Evolutionary conservation across 2,113 vertebrate species (phyloP).

Genomic region (Craseonycteris thonglongyai): DNA sequence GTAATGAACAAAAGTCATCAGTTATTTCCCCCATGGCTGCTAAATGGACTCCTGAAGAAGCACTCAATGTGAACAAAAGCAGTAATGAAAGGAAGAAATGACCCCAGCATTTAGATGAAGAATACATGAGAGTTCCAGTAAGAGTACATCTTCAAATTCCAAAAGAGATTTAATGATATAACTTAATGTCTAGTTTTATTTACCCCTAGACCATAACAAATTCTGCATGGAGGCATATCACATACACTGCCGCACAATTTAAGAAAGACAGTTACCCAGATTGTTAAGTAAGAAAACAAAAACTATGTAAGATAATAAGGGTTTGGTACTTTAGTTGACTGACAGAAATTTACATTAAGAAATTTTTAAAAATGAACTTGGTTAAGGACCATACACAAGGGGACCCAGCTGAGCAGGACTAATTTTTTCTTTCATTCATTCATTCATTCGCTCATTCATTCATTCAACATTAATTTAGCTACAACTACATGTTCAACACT

Average conservation of each 20-base stretch:
- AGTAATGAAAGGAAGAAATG: constrained; percentile 5
- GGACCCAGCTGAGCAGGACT: not conserved
- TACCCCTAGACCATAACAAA: not conserved
- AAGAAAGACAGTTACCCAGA: not conserved
- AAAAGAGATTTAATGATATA: not conserved
- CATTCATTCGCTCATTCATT: not conserved
- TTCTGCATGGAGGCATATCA: not conserved
- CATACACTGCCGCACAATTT: not conserved
- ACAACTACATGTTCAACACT: not conserved
- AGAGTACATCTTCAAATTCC: not conserved
- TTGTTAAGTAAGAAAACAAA: not conserved
- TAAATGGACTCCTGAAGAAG: not conserved
- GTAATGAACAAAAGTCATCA: not conserved
- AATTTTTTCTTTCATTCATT: too few species aligned
- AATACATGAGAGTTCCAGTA: not conserved
- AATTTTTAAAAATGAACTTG: not conserved
- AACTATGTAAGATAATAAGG: not conserved
- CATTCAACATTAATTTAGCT: not conserved
- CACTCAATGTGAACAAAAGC: not conserved
- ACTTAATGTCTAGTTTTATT: constrained; percentile 8
- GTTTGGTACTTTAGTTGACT: not conserved
- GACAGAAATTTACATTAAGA: not conserved
- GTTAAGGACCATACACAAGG: not conserved
- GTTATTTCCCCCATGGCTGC: not conserved
- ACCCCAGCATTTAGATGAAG: not conserved